Base-by-base conservation (phyloP, 2,113 vertebrate species). In the Corvus moneduloides region DNA sequence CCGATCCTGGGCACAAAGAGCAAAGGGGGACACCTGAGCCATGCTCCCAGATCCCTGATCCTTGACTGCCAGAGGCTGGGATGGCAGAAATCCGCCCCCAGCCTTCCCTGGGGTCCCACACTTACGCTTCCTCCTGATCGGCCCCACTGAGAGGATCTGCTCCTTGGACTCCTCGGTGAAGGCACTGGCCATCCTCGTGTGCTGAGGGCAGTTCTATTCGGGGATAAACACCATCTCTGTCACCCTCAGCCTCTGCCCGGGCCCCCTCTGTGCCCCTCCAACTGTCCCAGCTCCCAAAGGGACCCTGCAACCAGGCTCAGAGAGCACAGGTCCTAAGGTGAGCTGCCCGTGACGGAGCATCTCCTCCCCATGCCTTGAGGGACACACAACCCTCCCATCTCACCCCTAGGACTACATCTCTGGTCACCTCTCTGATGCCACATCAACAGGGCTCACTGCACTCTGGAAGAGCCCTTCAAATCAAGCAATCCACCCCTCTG, bases 61-160 rank as follows among this genome's bases (percentile, higher is more conserved):
- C 20, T 62, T 5, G 19, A 9, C 81, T 24, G 21, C 37, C 16
- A 1, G 2, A 52, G 21, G 62, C 7, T n/a, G 44, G 13, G 41
- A 27, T 6, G 54, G 39, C 15, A 15, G 19, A 32, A 3, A 24
- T 9, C 4, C 0, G 6, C 16, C n/a, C 1, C 0, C 33, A 48
- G 41, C 66, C 24, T 35, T 27, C 28, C 43, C 2, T 8, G 9
- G 41, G 17, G 5, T 51, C n/a, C 9, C 49, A 84, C 96, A 98
- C 98, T 92, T 89, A 99, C 99, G 98, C 98, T 98, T 99, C 84
- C 98, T 98, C 87, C 99, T 97, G 84, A 99, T 99, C 19, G 99
- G 99, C 22, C 99, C 99, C 94, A 99, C 99, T 1, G 98, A 98
- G 93, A 99, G 97, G 85, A 99, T 99, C 96, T 99, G 99, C 93